Evolutionary conservation across 2,888 invertebrate genomes (phyloP).

Genomic region (Yponomeuta malinellus): DNA sequence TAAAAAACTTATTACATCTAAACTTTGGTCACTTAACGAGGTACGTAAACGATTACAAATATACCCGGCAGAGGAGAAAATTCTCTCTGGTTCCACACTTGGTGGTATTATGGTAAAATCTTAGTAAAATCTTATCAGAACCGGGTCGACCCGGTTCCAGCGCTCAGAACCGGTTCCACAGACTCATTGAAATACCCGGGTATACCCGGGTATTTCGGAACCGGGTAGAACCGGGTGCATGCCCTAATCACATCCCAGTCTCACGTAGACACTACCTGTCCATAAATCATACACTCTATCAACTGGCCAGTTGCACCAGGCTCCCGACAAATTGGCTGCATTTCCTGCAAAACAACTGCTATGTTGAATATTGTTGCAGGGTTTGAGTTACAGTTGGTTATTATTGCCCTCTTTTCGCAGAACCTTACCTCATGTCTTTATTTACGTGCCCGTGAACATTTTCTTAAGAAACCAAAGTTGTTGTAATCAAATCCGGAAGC

Average conservation of each 20-base stretch:
- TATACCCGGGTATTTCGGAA: no score
- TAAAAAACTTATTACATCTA: no score
- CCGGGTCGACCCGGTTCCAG: no score
- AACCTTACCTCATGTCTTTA: slow-evolving; percentile 12
- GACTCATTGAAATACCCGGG: no score
- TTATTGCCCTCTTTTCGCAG: slow-evolving; percentile 7
- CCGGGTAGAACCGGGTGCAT: no score
- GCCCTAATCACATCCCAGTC: slow-evolving; percentile 25
- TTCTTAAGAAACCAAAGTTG: not conserved
- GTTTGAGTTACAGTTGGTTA: not conserved
- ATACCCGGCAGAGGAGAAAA: no score
- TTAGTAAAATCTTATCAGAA: no score
- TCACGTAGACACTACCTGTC: slow-evolving; percentile 43
- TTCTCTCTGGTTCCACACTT: no score
- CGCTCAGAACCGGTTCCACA: no score
- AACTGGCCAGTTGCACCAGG: slow-evolving; percentile 4
- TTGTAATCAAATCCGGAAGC: not conserved
- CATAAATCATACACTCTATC: slow-evolving; percentile 42
- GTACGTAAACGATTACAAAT: no score
- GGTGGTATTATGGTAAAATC: no score
- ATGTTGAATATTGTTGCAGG: not conserved
- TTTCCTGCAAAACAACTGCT: slow-evolving; percentile 19
- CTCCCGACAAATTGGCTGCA: slow-evolving; percentile 18
- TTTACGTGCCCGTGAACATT: slow-evolving; percentile 13
- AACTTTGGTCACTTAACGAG: no score